Percentiles rank a stretch among this genome's conserved stretches.
These are phyloP conservation scores for Onthophagus sagittarius DNA, from an alignment of 2,888 invertebrate genomes.

Conservation along the genomic window DNA sequence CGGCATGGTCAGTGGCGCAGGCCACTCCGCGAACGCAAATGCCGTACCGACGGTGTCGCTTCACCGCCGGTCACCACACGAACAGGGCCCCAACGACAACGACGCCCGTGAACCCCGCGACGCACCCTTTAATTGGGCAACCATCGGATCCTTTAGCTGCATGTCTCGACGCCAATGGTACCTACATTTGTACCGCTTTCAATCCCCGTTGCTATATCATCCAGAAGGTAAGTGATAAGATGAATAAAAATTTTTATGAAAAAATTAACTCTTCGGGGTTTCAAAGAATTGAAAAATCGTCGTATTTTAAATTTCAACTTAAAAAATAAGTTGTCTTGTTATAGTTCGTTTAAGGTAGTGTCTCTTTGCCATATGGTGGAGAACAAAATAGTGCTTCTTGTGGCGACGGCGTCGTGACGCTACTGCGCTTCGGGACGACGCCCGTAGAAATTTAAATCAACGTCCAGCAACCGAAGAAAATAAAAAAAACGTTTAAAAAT, in stretches of 20 bases:
- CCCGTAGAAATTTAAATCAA: neutral
- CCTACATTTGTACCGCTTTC: conserved; percentile 61
- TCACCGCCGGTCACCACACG: conserved; percentile 34
- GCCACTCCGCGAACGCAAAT: conserved; percentile 42
- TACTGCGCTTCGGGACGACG: neutral
- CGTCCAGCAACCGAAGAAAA: no score
- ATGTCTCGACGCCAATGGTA: conserved; percentile 55
- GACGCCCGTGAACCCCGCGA: conserved; percentile 27
- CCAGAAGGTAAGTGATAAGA: conserved; percentile 54
- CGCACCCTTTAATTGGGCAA: conserved; percentile 22
- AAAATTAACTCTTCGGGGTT: no score
- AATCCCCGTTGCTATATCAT: conserved; percentile 62
- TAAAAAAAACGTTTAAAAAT: no score
- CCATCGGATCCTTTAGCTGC: conserved; percentile 45
- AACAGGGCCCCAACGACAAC: conserved; percentile 44
- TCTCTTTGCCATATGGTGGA: neutral
- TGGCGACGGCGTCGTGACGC: neutral
- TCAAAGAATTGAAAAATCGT: no score
- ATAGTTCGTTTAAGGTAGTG: no score
- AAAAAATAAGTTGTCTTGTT: no score
- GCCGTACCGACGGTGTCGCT: conserved; percentile 46
- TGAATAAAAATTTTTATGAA: no score
- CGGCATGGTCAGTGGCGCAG: conserved; percentile 47
- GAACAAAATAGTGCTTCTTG: neutral
- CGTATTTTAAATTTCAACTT: no score